Conservation (phyloP, 2,113 vertebrate species). For the Arvicanthis niloticus region DNA sequence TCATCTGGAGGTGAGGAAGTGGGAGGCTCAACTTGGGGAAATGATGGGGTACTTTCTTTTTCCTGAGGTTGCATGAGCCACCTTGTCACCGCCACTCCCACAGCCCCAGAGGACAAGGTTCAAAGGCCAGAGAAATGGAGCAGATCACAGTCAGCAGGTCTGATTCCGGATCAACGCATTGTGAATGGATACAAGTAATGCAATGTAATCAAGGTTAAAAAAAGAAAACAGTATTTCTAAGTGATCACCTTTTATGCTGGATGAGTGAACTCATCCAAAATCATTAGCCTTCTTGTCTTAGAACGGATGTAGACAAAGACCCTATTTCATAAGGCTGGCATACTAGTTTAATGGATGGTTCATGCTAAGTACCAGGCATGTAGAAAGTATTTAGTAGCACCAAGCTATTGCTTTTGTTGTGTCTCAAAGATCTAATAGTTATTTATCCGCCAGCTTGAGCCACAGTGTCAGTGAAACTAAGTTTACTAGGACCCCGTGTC, state of each 20-base stretch:
- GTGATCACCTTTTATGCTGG: neutral
- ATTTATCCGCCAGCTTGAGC: neutral
- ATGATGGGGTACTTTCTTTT: constrained; percentile 64
- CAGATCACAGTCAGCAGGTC: neutral
- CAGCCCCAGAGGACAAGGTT: constrained; percentile 37
- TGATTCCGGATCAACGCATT: neutral
- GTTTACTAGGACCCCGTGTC: neutral
- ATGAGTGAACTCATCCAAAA: neutral
- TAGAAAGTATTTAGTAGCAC: neutral
- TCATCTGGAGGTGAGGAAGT: constrained; percentile 38
- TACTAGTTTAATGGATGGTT: neutral
- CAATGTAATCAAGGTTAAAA: too few relatives aligned
- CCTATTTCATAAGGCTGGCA: neutral
- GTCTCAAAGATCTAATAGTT: neutral
- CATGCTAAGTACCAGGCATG: neutral
- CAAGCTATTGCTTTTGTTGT: neutral
- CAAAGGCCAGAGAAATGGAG: constrained; percentile 13
- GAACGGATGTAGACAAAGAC: neutral
- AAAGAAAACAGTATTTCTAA: neutral
- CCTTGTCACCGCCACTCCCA: constrained; percentile 50
- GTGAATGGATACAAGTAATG: neutral
- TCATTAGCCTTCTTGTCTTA: neutral
- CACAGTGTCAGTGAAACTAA: neutral
- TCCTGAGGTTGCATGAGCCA: neutral
- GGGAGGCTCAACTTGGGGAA: constrained; percentile 14